phyloP scores from a whole-genome alignment of 2,888 invertebrate genomes.

The Cephus runcator region DNA sequence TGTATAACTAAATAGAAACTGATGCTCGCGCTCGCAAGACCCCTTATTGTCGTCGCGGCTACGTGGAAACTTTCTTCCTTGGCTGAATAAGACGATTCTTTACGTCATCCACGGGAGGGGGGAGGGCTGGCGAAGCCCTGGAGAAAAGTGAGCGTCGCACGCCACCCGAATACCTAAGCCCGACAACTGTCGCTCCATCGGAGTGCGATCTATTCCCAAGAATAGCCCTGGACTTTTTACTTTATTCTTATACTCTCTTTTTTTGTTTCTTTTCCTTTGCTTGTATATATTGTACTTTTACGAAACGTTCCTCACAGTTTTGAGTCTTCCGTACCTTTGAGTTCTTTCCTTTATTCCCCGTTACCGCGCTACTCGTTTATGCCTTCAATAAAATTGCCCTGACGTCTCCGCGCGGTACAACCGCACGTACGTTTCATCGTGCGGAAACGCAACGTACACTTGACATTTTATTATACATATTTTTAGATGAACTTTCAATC shows the following conservation, averaged over 20 bases:
- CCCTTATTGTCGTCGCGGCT: slow-evolving; percentile 52
- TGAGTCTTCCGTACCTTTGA: background rate
- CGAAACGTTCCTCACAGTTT: slow-evolving; percentile 27
- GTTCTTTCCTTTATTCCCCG: background rate
- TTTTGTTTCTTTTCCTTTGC: background rate
- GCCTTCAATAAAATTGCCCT: background rate
- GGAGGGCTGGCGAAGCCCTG: slow-evolving; percentile 22
- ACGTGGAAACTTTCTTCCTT: slow-evolving; percentile 44
- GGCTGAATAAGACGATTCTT: slow-evolving; percentile 57
- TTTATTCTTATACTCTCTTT: background rate
- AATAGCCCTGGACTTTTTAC: background rate
- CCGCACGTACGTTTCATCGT: background rate
- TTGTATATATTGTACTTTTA: slow-evolving; percentile 23
- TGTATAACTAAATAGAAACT: slow-evolving; percentile 55
- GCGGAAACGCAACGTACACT: background rate
- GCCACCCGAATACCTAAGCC: slow-evolving; percentile 45
- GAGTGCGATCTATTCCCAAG: slow-evolving; percentile 12
- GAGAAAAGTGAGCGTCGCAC: slow-evolving; percentile 45
- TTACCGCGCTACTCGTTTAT: background rate
- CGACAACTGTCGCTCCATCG: slow-evolving; percentile 26
- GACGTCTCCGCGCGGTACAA: background rate
- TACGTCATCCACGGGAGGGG: slow-evolving; percentile 44
- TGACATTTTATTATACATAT: background rate
- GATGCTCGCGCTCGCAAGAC: slow-evolving; percentile 46
- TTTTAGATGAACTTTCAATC: background rate